phyloP scores from a whole-genome alignment of 2,888 invertebrate genomes.

The Polydrusus tereticollis region DNA sequence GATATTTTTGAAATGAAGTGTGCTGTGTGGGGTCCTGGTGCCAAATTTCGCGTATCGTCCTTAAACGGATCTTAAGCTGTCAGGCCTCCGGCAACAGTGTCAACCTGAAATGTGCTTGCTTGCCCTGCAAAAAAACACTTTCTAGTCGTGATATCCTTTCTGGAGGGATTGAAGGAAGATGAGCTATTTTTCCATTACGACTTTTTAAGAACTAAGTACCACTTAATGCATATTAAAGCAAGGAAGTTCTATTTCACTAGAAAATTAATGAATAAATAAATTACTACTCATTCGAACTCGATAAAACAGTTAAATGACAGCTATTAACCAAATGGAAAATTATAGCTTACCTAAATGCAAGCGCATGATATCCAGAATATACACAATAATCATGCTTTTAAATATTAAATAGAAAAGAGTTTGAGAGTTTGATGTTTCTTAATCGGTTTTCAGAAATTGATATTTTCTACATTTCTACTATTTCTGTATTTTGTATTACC shows the following conservation, averaged over 20 bases:
- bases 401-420: slow-evolving; percentile 12
- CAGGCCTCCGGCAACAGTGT: too few species aligned
- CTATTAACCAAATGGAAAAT: slow-evolving; percentile 12
- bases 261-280: slow-evolving; percentile 13
- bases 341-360: slow-evolving; percentile 21
- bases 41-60: too few species aligned
- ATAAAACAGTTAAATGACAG: neutral
- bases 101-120: too few species aligned
- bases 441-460: neutral
- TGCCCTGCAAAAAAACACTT: too few species aligned
- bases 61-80: too few species aligned
- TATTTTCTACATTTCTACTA: neutral
- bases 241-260: neutral
- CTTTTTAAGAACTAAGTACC: neutral
- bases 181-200: neutral
- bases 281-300: neutral
- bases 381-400: slow-evolving; percentile 31
- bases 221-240: neutral
- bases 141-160: too few species aligned
- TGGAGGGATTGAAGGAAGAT: too few species aligned
- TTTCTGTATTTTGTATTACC: too few species aligned
- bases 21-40: too few species aligned
- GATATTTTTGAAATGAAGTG: too few species aligned
- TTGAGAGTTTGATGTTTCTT: neutral
- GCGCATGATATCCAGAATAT: slow-evolving; percentile 17